Percentiles rank a stretch among this genome's conserved stretches.
These are phyloP conservation scores for Centroberyx gerrardi DNA, from an alignment of 2,797 vertebrate genomes.

Conservation along the genomic window DNA sequence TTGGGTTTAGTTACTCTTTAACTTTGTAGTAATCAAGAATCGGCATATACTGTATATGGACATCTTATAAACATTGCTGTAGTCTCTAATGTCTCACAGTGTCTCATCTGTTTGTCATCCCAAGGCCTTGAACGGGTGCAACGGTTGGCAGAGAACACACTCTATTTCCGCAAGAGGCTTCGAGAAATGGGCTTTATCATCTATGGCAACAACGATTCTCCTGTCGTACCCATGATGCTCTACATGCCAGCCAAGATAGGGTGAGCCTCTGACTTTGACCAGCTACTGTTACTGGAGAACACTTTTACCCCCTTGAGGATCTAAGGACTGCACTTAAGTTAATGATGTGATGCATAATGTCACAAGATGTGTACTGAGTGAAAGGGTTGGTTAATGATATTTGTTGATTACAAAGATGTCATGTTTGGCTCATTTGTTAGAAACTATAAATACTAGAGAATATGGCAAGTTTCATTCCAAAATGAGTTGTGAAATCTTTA, in stretches of 20 bases:
- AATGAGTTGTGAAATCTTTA: too few relatives aligned
- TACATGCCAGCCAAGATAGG: conserved; percentile 99
- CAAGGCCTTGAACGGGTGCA: conserved; percentile 69
- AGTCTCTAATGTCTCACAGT: too few relatives aligned
- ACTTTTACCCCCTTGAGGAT: too few relatives aligned
- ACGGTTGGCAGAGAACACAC: conserved; percentile 92
- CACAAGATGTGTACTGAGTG: not conserved
- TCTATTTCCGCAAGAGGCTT: conserved; percentile 92
- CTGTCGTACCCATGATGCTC: conserved; percentile 95
- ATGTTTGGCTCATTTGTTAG: too few relatives aligned
- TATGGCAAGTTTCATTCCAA: too few relatives aligned
- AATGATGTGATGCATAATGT: not conserved
- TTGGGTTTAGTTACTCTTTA: too few relatives aligned
- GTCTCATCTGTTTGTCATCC: not conserved
- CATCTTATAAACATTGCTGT: too few relatives aligned
- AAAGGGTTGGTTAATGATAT: not conserved
- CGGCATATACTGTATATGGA: too few relatives aligned
- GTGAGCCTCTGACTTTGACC: conserved; percentile 67
- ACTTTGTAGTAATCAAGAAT: too few relatives aligned
- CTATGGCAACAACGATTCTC: conserved; percentile 96
- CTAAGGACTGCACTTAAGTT: too few relatives aligned
- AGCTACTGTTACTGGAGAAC: not conserved
- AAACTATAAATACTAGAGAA: too few relatives aligned
- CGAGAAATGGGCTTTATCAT: conserved; percentile 96
- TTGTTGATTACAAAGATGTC: not conserved